Evolutionary conservation across 1,140 invertebrate species (phyloP), one percentile per base, ranked within the genome.

Genomic region (Dinothrombium tinctorium): DNA sequence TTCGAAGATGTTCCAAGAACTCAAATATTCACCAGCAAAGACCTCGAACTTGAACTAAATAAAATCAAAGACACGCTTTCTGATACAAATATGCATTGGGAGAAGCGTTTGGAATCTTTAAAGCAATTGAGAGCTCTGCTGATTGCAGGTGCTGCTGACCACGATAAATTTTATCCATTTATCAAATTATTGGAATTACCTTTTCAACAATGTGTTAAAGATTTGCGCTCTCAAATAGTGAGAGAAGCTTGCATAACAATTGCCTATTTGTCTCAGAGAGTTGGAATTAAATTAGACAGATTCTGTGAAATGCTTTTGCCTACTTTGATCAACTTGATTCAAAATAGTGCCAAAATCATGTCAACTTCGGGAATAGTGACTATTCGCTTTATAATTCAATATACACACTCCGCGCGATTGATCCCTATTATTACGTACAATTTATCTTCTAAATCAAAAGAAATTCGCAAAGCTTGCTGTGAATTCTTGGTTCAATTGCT

Each of bases 331-430:
- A 78, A 76, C 55, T 67, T 95, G 33, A 83, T 94, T 57, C 82
- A 81, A 53, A 96, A 95, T 61, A 83, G 80, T 53, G 87, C 84
- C 48, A 95, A 95, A 69, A 74, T 95, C 40, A 83, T 95, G 61
- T 77, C 87, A 7, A 78, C 83, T 8, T 78, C 86, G 8, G 83
- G 81, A 24, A 69, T 73, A 9, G 71, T 89, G 33, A 73, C 78
- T 31, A 69, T 94, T 21, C 69, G 74, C 12, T 94, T 90, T 60
- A 80, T 95, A 19, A 74, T 95, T 33, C 53, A 64, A 58, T 69
- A 84, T 60, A 82, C 80, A 17, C 81, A 87, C 55, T 70, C 73
- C 50, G 69, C 69, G 25, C 67, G 84, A 42, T 65, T 92, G 25
- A 70, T 95, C 43, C 82, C 83, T 35, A 75, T 86, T 46, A 69